Evolutionary conservation across 92 coral and sea anemone species (phyloP).

Genomic region (Umimayanthus kanabou): DNA sequence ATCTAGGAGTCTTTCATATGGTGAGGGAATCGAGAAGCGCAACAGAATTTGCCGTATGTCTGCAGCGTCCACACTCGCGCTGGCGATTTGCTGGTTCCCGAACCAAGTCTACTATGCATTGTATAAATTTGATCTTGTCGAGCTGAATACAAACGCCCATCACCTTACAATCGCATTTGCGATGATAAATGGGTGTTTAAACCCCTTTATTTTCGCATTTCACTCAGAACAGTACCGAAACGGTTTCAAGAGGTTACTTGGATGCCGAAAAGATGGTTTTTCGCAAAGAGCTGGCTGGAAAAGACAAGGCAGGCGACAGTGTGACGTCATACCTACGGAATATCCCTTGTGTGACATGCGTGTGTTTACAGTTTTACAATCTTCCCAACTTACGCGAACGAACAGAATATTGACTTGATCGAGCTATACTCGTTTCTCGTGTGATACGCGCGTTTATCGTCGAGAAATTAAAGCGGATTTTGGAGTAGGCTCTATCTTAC

Average conservation of each 20-base stretch:
- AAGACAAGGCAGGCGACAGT: neutral
- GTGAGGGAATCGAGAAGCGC: conserved; percentile 48
- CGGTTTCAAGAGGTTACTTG: conserved; percentile 53
- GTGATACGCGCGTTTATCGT: neutral
- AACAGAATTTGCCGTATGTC: conserved; percentile 61
- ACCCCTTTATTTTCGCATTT: conserved; percentile 68
- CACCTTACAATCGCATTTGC: conserved; percentile 58
- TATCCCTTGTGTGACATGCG: neutral
- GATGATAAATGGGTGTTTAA: conserved; percentile 55
- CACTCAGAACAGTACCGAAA: conserved; percentile 61
- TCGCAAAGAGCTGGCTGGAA: neutral
- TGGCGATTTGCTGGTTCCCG: conserved; percentile 62
- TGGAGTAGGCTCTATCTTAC: too few relatives aligned
- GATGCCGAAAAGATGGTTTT: neutral
- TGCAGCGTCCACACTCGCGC: conserved; percentile 49
- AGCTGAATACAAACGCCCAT: conserved; percentile 49
- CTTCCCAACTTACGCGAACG: neutral
- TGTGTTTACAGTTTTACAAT: neutral
- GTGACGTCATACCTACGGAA: neutral
- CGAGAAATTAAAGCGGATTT: too few relatives aligned
- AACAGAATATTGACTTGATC: neutral
- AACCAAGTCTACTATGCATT: conserved; percentile 59
- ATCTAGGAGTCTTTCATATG: conserved; percentile 43
- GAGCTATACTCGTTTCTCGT: neutral
- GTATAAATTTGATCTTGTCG: conserved; percentile 59